These are phyloP conservation scores for Bathynomus jamesi DNA, from an alignment of 1,140 invertebrate species.

Conservation along the genomic window DNA sequence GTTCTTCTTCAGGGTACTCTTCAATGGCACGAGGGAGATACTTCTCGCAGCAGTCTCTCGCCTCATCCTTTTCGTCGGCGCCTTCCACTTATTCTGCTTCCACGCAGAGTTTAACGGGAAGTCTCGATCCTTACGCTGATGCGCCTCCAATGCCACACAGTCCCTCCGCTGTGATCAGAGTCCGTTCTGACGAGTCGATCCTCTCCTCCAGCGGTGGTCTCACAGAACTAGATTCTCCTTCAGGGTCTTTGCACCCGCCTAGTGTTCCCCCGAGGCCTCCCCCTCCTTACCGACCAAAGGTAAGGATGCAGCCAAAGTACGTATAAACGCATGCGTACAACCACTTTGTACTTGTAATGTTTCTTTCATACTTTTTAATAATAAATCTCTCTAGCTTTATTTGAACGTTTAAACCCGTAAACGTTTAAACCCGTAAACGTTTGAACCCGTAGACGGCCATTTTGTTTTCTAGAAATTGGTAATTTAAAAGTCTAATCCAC, in stretches of 20 bases:
- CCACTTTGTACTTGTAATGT: too few species aligned
- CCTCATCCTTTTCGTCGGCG: slow-evolving; percentile 37
- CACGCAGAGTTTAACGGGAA: slow-evolving; percentile 38
- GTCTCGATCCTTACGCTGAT: slow-evolving; percentile 36
- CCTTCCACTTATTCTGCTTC: slow-evolving; percentile 38
- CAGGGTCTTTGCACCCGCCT: neutral
- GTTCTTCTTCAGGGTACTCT: slow-evolving; percentile 38
- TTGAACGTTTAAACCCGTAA: too few species aligned
- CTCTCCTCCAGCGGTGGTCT: slow-evolving; percentile 34
- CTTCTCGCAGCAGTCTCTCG: slow-evolving; percentile 38
- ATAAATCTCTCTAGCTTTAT: too few species aligned
- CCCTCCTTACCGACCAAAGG: slow-evolving; percentile 38
- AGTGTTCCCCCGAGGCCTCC: slow-evolving; percentile 28
- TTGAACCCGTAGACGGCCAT: too few species aligned
- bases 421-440: too few species aligned
- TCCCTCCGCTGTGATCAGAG: slow-evolving; percentile 32
- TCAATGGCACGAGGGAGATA: slow-evolving; percentile 37
- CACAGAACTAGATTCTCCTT: slow-evolving; percentile 16
- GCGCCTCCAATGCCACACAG: slow-evolving; percentile 5
- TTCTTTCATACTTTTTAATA: too few species aligned
- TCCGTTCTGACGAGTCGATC: slow-evolving; percentile 39
- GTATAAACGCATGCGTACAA: slow-evolving; percentile 20
- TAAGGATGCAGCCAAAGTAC: slow-evolving; percentile 36
- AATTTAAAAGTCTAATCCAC: too few species aligned
- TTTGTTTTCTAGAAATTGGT: too few species aligned